Conservation (phyloP, 2,888 invertebrate genomes). For the Xanthorhoe spadicearia region DNA sequence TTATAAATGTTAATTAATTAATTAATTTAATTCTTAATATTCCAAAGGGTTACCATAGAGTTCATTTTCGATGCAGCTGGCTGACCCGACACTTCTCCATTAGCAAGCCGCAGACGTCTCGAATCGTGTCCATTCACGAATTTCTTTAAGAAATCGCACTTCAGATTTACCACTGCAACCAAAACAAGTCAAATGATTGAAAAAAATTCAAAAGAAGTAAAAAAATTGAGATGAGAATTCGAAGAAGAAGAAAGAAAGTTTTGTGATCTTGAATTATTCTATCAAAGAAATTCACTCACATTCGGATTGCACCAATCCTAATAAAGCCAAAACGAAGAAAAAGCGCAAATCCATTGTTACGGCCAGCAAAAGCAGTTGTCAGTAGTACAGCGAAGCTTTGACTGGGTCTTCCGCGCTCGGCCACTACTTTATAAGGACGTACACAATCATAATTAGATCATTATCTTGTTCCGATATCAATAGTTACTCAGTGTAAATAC, state of each 20-base stretch:
- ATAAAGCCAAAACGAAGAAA: conserved; percentile 54
- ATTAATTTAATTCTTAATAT: too few relatives aligned
- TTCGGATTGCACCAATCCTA: conserved; percentile 42
- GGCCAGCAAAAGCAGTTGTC: conserved; percentile 18
- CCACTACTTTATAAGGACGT: too few relatives aligned
- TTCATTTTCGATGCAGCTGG: conserved; percentile 57
- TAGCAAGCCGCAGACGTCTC: conserved; percentile 48
- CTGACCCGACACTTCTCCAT: conserved; percentile 52
- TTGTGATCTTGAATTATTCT: neutral
- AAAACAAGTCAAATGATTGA: too few relatives aligned
- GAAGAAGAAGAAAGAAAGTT: neutral
- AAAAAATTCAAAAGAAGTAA: too few relatives aligned
- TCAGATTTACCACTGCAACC: conserved; percentile 51
- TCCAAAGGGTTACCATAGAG: conserved; percentile 47
- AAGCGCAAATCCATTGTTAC: conserved; percentile 59
- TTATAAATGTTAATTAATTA: too few relatives aligned
- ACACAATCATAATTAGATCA: too few relatives aligned
- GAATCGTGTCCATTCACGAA: conserved; percentile 59
- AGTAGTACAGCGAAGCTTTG: conserved; percentile 25
- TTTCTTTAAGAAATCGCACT: conserved; percentile 47
- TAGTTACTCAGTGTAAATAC: too few relatives aligned
- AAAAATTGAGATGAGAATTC: too few relatives aligned
- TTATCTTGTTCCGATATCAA: too few relatives aligned
- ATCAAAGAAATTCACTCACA: conserved; percentile 24
- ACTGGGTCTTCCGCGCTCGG: conserved; percentile 38